Percentiles rank a stretch among this genome's conserved stretches.
phyloP scores from a whole-genome alignment of 1,140 invertebrate genomes.

The Platorchestia sp. region DNA sequence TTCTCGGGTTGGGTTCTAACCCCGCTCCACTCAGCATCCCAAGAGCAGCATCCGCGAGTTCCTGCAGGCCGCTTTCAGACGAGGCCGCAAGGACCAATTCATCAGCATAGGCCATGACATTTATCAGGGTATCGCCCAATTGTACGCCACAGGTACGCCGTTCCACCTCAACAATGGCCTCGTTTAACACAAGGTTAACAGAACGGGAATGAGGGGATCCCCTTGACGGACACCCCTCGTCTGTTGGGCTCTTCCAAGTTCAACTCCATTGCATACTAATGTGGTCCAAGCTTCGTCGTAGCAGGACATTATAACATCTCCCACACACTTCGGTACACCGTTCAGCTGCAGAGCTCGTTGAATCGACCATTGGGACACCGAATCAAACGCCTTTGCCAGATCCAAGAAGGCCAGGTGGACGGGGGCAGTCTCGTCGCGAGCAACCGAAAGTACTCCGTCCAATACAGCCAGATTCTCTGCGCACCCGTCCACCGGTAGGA shows the following conservation, averaged over 20 bases:
- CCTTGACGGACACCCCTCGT: background rate
- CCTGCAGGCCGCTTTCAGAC: background rate
- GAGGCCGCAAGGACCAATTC: background rate
- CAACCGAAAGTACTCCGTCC: background rate
- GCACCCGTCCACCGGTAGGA: background rate
- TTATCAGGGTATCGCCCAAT: background rate
- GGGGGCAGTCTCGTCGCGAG: background rate
- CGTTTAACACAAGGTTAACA: background rate
- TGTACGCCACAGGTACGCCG: background rate
- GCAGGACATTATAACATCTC: background rate
- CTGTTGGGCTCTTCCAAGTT: background rate
- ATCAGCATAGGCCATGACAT: background rate
- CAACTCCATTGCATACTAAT: background rate
- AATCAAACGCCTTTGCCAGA: constrained; percentile 12
- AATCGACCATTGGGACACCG: background rate
- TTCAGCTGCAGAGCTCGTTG: background rate
- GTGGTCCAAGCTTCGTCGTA: background rate
- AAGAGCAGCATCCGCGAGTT: background rate
- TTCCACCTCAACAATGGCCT: background rate
- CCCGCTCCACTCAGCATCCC: background rate
- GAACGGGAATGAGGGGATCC: background rate
- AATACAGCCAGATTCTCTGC: background rate
- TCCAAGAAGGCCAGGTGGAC: background rate
- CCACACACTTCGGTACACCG: background rate
- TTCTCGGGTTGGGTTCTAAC: background rate